Conservation (phyloP, 2,797 vertebrate species). For the Pseudomugil gertrudae region DNA sequence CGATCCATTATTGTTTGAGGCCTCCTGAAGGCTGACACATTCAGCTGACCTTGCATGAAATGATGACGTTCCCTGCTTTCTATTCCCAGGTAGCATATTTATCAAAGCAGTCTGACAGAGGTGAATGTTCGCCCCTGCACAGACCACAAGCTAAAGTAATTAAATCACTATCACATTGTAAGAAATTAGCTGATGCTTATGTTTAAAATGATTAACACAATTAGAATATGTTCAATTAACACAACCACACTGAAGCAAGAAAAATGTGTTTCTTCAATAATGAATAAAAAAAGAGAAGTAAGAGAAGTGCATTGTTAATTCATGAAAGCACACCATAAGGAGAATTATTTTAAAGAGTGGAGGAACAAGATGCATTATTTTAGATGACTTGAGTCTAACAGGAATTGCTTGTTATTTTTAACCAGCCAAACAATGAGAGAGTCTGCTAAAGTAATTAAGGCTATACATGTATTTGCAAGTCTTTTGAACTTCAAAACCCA, state of each 20-base stretch:
- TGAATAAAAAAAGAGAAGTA: not conserved
- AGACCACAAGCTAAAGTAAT: slow-evolving; percentile 39
- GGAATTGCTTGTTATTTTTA: slow-evolving; percentile 29
- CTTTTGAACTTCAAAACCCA: slow-evolving; percentile 7
- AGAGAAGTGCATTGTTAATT: not conserved
- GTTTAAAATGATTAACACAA: slow-evolving; percentile 37
- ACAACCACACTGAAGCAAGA: slow-evolving; percentile 1
- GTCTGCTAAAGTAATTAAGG: slow-evolving; percentile 21
- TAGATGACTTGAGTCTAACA: slow-evolving; percentile 11
- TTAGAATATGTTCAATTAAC: slow-evolving; percentile 24
- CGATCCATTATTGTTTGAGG: slow-evolving; percentile 21
- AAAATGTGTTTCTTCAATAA: not conserved
- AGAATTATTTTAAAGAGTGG: not conserved
- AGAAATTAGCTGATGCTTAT: slow-evolving; percentile 33
- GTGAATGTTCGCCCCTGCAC: slow-evolving; percentile 24
- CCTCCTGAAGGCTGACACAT: slow-evolving; percentile 26
- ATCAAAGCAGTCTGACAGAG: slow-evolving; percentile 28
- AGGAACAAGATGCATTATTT: slow-evolving; percentile 2
- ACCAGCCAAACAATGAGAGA: slow-evolving; percentile 1
- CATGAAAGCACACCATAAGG: not conserved
- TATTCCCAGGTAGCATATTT: slow-evolving; percentile 39
- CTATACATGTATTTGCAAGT: slow-evolving; percentile 38
- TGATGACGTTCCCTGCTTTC: slow-evolving; percentile 6
- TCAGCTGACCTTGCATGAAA: slow-evolving; percentile 40
- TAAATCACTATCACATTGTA: slow-evolving; percentile 39